Base-by-base conservation (phyloP, 2,888 invertebrate genomes). In the Linnaemya tessellans region DNA sequence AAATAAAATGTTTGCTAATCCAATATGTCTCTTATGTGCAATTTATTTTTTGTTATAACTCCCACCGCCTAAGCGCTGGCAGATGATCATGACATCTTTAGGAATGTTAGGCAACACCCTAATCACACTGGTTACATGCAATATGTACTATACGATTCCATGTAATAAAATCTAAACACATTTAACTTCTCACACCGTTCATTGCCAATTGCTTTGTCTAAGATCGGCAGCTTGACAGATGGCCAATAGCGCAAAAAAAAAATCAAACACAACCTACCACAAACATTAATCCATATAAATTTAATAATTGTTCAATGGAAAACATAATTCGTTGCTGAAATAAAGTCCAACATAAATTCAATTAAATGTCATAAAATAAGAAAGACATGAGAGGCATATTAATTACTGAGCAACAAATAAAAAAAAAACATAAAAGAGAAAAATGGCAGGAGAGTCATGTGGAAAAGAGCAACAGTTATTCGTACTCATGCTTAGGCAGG, bases 1-100 rank as follows among this genome's bases (percentile, higher is more conserved):
- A 13, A n/a, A 46, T 46, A 46, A 15, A 15, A 46, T 46, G 3
- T 46, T 46, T 46, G 15, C 7, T 4, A 46, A 46, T 46, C 15
- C 46, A 46, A 46, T 54, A 1, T 54, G 20, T 54, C 56, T 20
- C 13, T 38, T 20, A 11, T 3, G 7, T 9, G 1, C 3, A 49
- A 22, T 74, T 22, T n/a, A 10, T 56, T 65, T n/a, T 43, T 41
- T 79, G 8, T 22, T 25, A 60, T 70, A 38, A 41, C 20, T 58
- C 15, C 49, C 56, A 56, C n/a, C 10, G 18, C 20, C 11, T 60
- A 20, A 51, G 22, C 15, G 13, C 1, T 13, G 25, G 30, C 8
- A 54, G 25, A 20, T 71, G 71, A 77, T 77, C 70, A 77, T 82
- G 82, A 82, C 77, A 82, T 77, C 56, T 65, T 82, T 82, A 25